Evolutionary conservation across 1,140 invertebrate genomes (phyloP), one percentile per base, ranked within the genome.

Genomic region (Apocrypta bakeri): DNA sequence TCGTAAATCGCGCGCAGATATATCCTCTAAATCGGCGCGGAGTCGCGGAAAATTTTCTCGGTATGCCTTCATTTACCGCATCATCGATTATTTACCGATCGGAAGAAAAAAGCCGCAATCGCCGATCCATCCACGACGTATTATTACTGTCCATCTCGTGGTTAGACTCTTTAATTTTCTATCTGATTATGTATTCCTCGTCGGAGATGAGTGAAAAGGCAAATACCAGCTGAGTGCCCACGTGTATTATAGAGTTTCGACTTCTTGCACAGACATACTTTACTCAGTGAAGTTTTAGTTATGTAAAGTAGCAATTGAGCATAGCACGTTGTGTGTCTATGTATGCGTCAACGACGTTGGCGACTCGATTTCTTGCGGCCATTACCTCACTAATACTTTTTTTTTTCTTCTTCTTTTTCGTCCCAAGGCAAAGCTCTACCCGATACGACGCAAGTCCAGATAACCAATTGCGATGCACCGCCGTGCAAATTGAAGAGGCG

Each of bases 401-500:
- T 17, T 64, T 12, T 27, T 25, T 66, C 12, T 14, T 24, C 48
- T 61, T 29, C 7, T 48, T 14, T 31, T 27, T 83, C 73, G 72
- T 84, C 61, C 63, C 11, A 48, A 87, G 84, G 24, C 2, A 31
- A 21, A 56, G 78, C 73, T 8, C 72, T 81, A 21, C 84, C 87
- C 1, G 82, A 87, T 56, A 29, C 91, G 17, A 85, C 86, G 8
- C 86, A 89, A 17, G 92, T 96, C 0, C 87, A 90, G 76, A 92
- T 96, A 33, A 91, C 91, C 3, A 93, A 92, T 14, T 96, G 95
- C 85, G 93, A 93, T 2, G 93, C 93, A 82, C 89, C 92, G 63
- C 94, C 94, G 0, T 96, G 95, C 87, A 92, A 90, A 27, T 87
- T 96, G 48, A 95, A 93, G 86, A 94, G 94, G 82, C 93, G 94